Conservation (phyloP, 1,140 invertebrate species). For the Meloidogyne exigua region DNA sequence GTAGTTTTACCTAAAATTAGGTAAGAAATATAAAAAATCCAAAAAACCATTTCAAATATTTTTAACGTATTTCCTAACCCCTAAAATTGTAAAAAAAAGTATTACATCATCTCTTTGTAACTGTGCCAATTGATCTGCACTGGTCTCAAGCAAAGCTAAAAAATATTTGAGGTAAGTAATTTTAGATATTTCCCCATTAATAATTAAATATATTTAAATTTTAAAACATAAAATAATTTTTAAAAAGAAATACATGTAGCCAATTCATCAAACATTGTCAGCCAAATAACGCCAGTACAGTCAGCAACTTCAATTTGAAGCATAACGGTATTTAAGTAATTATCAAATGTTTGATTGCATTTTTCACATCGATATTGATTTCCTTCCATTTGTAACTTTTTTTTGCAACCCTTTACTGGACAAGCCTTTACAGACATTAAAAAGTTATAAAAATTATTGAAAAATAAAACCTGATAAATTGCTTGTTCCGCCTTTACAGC, state of each 20-base stretch:
- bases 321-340: conserved; percentile 82
- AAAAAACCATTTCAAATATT: too few relatives aligned
- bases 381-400: conserved; percentile 70
- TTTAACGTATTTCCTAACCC: too few relatives aligned
- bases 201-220: too few relatives aligned
- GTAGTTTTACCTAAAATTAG: too few relatives aligned
- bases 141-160: conserved; percentile 76
- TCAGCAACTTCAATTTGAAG: conserved; percentile 77
- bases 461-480: conserved; percentile 45
- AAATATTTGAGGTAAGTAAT: neutral
- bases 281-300: conserved; percentile 77
- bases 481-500: conserved; percentile 47
- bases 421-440: conserved; percentile 48
- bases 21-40: too few relatives aligned
- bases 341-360: conserved; percentile 79
- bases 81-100: conserved; percentile 9
- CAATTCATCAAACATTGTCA: conserved; percentile 82
- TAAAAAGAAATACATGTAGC: conserved; percentile 65
- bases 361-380: conserved; percentile 89
- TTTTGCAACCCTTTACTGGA: conserved; percentile 47
- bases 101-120: conserved; percentile 67
- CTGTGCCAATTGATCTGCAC: conserved; percentile 73
- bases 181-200: too few relatives aligned
- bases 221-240: too few relatives aligned
- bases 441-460: neutral